A percentile compares a stretch with the other conserved stretches of the same genome.
phyloP scores from a whole-genome alignment of 2,797 vertebrate species.

The Dendrocincla tyrannina region DNA sequence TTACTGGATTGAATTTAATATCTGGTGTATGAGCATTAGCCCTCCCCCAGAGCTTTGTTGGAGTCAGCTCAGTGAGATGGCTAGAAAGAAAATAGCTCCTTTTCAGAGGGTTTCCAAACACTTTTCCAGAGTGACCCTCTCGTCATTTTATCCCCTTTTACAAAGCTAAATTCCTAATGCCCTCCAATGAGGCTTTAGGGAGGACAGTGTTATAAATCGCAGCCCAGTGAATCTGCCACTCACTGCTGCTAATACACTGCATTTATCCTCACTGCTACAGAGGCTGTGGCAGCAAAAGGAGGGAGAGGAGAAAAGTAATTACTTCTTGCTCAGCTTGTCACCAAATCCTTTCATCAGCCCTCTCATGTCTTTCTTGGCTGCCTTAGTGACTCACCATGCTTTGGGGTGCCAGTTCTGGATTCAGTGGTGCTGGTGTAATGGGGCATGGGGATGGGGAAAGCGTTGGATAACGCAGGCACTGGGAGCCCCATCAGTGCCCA shows the following conservation, averaged over 20 bases:
- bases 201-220: background rate
- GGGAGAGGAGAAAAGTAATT: slow-evolving; percentile 34
- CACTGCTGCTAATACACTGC: background rate
- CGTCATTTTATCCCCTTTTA: background rate
- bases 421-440: background rate
- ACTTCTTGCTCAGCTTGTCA: slow-evolving; percentile 33
- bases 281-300: background rate
- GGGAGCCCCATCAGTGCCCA: background rate
- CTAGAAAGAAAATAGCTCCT: background rate
- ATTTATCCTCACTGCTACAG: background rate
- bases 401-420: fast-evolving
- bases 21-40: background rate
- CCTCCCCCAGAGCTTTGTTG: background rate
- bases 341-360: slow-evolving; percentile 13
- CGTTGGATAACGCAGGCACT: fast-evolving
- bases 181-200: background rate
- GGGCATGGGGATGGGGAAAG: background rate
- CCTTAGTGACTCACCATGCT: fast-evolving
- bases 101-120: background rate
- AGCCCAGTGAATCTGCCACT: slow-evolving; percentile 20
- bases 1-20: slow-evolving; percentile 33
- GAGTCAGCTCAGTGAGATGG: background rate
- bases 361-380: background rate
- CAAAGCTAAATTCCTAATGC: slow-evolving; percentile 6
- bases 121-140: background rate